These are phyloP conservation scores for Lipotes vexillifer DNA, from an alignment of 2,113 vertebrate species.

Conservation along the genomic window DNA sequence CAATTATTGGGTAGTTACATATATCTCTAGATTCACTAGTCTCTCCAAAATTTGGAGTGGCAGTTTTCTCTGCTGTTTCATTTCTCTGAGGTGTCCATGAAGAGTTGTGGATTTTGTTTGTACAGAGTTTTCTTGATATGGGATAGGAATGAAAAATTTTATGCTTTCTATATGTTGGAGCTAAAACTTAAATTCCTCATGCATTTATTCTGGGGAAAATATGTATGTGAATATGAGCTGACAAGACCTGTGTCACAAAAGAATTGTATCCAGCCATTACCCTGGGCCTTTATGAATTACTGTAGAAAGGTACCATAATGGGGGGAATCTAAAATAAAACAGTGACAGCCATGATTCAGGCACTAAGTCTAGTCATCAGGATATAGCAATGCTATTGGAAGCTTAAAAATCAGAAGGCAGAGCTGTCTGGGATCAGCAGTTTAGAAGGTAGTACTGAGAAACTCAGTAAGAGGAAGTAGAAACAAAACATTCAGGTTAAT, in stretches of 20 bases:
- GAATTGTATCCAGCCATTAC: neutral
- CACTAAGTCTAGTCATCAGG: neutral
- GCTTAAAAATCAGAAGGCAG: neutral
- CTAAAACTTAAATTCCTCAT: neutral
- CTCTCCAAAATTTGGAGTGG: neutral
- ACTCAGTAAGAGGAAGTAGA: neutral
- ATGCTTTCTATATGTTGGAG: neutral
- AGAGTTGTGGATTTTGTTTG: neutral
- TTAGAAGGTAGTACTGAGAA: neutral
- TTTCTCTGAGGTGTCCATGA: neutral
- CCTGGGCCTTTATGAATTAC: neutral
- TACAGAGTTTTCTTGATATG: neutral
- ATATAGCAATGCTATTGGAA: neutral
- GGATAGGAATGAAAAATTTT: neutral
- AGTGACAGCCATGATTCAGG: neutral
- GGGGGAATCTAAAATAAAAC: neutral
- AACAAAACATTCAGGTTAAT: neutral
- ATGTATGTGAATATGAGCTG: neutral
- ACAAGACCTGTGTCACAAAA: neutral
- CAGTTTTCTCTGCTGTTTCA: neutral
- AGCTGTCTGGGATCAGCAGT: neutral
- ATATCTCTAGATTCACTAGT: neutral
- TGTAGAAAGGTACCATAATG: neutral
- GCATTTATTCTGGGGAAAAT: neutral
- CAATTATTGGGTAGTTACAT: neutral